phyloP scores from a whole-genome alignment of 2,888 invertebrate genomes.

The Gnatocerus cornutus region DNA sequence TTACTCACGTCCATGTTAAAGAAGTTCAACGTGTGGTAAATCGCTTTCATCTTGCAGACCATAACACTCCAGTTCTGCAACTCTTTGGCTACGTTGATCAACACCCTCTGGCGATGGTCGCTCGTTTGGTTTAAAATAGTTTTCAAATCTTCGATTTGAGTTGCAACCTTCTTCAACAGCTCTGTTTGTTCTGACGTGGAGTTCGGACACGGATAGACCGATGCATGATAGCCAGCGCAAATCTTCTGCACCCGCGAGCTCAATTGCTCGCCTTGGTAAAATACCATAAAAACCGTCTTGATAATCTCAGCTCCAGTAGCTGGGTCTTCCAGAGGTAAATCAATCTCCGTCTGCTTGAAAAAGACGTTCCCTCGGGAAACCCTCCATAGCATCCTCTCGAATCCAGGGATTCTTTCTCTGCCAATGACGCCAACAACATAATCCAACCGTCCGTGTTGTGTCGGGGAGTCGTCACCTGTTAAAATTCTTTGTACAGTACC shows the following conservation, averaged over 20 bases:
- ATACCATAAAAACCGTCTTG: constrained; percentile 92
- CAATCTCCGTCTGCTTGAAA: constrained; percentile 88
- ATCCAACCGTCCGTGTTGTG: constrained; percentile 58
- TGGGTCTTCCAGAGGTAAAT: constrained; percentile 88
- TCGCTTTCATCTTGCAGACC: constrained; percentile 85
- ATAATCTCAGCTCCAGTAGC: constrained; percentile 88
- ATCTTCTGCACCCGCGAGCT: constrained; percentile 94
- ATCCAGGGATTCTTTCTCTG: constrained; percentile 89
- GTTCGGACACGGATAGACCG: constrained; percentile 93
- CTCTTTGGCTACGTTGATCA: constrained; percentile 89
- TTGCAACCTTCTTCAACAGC: constrained; percentile 92
- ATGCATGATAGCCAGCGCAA: constrained; percentile 94
- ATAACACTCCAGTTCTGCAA: constrained; percentile 91
- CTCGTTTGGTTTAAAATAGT: constrained; percentile 90
- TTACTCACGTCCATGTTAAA: constrained; percentile 84
- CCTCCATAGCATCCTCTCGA: constrained; percentile 95
- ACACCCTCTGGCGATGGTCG: constrained; percentile 88
- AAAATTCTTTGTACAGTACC: constrained; percentile 74
- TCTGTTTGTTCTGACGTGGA: constrained; percentile 80
- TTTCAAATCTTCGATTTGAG: constrained; percentile 91
- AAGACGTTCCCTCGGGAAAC: constrained; percentile 95
- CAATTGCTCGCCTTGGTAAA: constrained; percentile 94
- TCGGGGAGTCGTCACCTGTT: constrained; percentile 72
- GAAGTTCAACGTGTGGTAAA: constrained; percentile 84
- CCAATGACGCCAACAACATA: constrained; percentile 96